phyloP scores from a whole-genome alignment of 2,888 invertebrate genomes.

The Lomographa bimaculata region DNA sequence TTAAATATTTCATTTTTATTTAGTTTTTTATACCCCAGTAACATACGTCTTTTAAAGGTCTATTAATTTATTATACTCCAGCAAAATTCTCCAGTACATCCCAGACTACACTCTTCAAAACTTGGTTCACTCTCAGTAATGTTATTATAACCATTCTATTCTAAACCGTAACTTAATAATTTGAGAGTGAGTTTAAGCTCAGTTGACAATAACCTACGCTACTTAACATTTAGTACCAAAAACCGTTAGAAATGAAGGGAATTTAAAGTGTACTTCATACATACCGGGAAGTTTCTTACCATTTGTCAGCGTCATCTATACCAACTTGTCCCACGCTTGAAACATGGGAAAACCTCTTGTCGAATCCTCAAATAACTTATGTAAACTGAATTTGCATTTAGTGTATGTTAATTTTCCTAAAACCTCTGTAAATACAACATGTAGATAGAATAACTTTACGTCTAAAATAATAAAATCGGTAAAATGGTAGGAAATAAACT shows the following conservation, averaged over 20 bases:
- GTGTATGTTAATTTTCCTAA: not conserved
- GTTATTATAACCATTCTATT: slow-evolving; percentile 26
- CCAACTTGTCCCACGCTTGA: slow-evolving; percentile 11
- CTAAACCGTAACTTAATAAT: slow-evolving; percentile 33
- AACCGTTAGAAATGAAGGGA: slow-evolving; percentile 36
- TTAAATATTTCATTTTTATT: no score
- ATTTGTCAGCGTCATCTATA: slow-evolving; percentile 22
- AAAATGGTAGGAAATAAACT: no score
- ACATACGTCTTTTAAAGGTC: no score
- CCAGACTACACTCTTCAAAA: slow-evolving; percentile 35
- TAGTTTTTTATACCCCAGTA: no score
- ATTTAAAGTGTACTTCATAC: slow-evolving; percentile 14
- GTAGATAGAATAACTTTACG: no score
- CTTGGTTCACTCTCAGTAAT: slow-evolving; percentile 28
- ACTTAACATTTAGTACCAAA: slow-evolving; percentile 28
- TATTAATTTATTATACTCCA: no score
- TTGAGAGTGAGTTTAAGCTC: slow-evolving; percentile 16
- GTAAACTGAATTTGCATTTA: no score
- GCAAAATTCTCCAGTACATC: slow-evolving; percentile 5
- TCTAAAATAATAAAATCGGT: no score
- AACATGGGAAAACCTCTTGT: slow-evolving; percentile 9
- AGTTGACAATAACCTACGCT: slow-evolving; percentile 20
- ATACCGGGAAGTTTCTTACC: slow-evolving; percentile 18
- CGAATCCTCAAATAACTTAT: slow-evolving; percentile 3
- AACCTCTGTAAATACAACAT: no score